Base-by-base conservation (phyloP, 2,888 invertebrate species). In the Andrena minutula region DNA sequence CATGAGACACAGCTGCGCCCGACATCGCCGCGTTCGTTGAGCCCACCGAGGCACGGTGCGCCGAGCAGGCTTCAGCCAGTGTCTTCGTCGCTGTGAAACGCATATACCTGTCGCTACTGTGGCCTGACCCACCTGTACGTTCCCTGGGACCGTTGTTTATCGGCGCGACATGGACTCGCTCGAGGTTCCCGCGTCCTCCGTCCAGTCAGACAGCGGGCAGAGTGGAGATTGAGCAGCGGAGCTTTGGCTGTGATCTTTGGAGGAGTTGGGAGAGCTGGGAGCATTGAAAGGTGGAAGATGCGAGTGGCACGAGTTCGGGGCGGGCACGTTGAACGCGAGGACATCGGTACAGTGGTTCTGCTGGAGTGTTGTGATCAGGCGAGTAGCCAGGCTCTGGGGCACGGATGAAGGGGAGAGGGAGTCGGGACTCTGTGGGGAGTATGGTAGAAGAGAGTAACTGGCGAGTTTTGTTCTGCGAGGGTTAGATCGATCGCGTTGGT, bases 101-200 rank as follows among this genome's bases (percentile, higher is more conserved):
- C 41, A 10, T 26, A 65, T 2, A 30, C 63, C 2, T 0, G 16
- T 23, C 10, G 1, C 23, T 20, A 16, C 10, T 0, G 8, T n/a
- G 3, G 16, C 16, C 28, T 12, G 10, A n/a, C 30, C 16, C 51
- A 26, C 51, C 61, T 68, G 53, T 20, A 5, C 12, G n/a, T 16
- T 28, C 16, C 5, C 58, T 20, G 64, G 5, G 6, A 2, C 41
- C 32, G 30, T 35, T 53, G 30, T 35, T 32, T 35, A 70, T 73
- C 74, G 35, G 26, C 32, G 61, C 53, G 76, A 84, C n/a, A 85
- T 83, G 84, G 79, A 87, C 87, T 88, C 83, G 83, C 78, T 88
- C 79, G 80, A 28, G 58, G 64, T 79, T 63, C 71, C 69, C 79
- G 74, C 85, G 75, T 75, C 60, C 64, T 75, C 74, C 85, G 86